Evolutionary conservation across 1,140 invertebrate species (phyloP), one percentile per base, ranked within the genome.

Genomic region (Camponotus floridanus): DNA sequence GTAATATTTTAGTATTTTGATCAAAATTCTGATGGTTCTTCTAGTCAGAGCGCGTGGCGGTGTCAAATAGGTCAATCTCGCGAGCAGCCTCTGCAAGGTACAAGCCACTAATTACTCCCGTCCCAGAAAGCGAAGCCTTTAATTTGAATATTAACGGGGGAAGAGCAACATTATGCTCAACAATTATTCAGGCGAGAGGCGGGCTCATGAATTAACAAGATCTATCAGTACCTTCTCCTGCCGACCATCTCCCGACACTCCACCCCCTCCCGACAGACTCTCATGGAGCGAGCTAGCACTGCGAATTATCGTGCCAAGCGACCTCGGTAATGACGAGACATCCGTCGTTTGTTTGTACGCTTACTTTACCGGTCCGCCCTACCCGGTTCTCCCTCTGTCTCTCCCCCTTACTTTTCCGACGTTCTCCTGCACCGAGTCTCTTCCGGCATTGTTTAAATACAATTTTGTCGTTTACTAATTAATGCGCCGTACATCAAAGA

Each of bases 401-500:
- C 68, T 18, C 61, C 33, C 78, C n/a, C 64, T 65, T 48, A 51
- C 48, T 48, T 78, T 79, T 85, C 61, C 39, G 65, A 62, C 88
- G 86, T 73, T 80, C 83, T 64, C 67, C 78, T 87, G 85, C 86
- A 31, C 74, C 84, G 84, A 89, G 81, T 88, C 89, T 88, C 89
- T 92, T 91, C 90, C 91, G 81, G 91, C 91, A 95, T 95, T 95
- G 95, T 95, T 95, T 95, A 95, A 95, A 95, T 95, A 95, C 94
- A 95, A 95, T 95, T 95, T 95, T 95, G 94, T 95, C 94, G 95
- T 95, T 95, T 95, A 95, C 95, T 95, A 95, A 95, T 95, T 95
- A 95, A 95, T 95, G 93, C 93, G 91, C 92, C 87, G 87, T 91
- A 95, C 94, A 95, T 95, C 95, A 95, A 95, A 95, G 95, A 95